Conservation (phyloP, 2,797 vertebrate genomes). For the Adrianichthys oophorus region DNA sequence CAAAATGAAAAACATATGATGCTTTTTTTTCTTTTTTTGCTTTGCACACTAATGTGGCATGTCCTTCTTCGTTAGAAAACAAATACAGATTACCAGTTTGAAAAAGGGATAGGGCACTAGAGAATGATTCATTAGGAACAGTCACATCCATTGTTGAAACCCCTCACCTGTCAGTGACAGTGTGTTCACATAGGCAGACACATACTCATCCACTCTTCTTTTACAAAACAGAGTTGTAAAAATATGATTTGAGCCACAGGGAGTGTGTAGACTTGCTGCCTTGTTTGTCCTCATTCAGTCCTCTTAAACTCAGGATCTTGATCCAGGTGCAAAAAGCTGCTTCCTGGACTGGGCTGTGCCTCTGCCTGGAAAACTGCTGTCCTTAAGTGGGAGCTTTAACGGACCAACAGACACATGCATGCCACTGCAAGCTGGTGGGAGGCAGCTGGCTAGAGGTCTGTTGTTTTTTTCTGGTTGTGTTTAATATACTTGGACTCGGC, state of each 20-base stretch:
- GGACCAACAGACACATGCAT: slow-evolving; percentile 37
- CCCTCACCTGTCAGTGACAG: slow-evolving; percentile 56
- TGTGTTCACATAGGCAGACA: slow-evolving; percentile 55
- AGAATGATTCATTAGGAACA: slow-evolving; percentile 52
- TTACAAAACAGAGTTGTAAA: slow-evolving; percentile 24
- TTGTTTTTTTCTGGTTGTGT: slow-evolving; percentile 32
- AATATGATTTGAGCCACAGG: slow-evolving; percentile 19
- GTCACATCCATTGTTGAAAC: slow-evolving; percentile 40
- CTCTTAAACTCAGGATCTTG: slow-evolving; percentile 16
- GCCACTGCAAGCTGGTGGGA: slow-evolving; percentile 52
- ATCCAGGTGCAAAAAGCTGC: slow-evolving; percentile 58
- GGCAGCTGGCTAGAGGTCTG: slow-evolving; percentile 59
- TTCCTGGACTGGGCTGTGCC: slow-evolving; percentile 60
- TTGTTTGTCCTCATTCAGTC: slow-evolving; percentile 10
- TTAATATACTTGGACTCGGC: slow-evolving; percentile 46
- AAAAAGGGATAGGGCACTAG: slow-evolving; percentile 20
- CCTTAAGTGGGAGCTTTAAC: slow-evolving; percentile 57
- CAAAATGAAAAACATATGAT: slow-evolving; percentile 60
- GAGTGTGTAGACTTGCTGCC: slow-evolving; percentile 13
- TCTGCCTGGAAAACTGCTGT: slow-evolving; percentile 63
- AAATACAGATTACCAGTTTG: slow-evolving; percentile 16
- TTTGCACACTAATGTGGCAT: slow-evolving; percentile 29
- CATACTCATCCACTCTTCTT: slow-evolving; percentile 46
- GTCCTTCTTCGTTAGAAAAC: slow-evolving; percentile 26
- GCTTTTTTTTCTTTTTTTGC: slow-evolving; percentile 22